Evolutionary conservation across 2,888 invertebrate species (phyloP).

Genomic region (Autographa gamma): DNA sequence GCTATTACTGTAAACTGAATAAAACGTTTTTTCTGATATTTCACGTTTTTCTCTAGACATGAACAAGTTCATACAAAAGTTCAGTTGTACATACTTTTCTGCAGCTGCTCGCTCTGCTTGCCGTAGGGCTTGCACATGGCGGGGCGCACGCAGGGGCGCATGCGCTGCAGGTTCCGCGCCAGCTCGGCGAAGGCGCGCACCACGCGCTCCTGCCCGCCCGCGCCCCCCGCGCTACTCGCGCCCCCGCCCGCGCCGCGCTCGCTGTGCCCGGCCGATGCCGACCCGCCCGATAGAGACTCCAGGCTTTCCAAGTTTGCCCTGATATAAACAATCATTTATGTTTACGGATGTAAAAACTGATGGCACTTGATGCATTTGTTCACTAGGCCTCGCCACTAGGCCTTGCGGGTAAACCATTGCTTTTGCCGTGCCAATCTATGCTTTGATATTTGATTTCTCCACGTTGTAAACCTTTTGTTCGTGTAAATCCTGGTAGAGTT

Average conservation of each 20-base stretch:
- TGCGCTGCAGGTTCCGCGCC: conserved; percentile 96
- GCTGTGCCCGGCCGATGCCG: conserved; percentile 90
- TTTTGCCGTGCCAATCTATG: too few species aligned
- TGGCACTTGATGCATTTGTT: background rate
- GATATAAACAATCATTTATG: conserved; percentile 11
- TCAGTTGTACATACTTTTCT: conserved; percentile 91
- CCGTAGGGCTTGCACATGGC: conserved; percentile 97
- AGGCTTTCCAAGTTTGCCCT: conserved; percentile 92
- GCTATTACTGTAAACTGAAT: too few species aligned
- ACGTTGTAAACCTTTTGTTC: too few species aligned
- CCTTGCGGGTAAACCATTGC: too few species aligned
- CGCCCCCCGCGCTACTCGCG: conserved; percentile 89
- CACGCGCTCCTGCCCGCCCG: conserved; percentile 94
- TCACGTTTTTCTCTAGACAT: too few species aligned
- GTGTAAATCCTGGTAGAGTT: too few species aligned
- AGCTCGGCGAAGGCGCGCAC: conserved; percentile 95
- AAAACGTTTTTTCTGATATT: too few species aligned
- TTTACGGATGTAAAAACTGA: background rate
- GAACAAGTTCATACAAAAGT: too few species aligned
- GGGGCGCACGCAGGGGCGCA: conserved; percentile 96
- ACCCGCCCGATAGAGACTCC: conserved; percentile 91
- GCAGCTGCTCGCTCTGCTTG: conserved; percentile 96
- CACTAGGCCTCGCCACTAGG: too few species aligned
- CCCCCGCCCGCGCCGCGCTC: conserved; percentile 90
- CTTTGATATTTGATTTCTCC: too few species aligned